Evolutionary conservation across 53 echinoderm and acorn worm species (phyloP).

Genomic region (Actinopyga echinites): DNA sequence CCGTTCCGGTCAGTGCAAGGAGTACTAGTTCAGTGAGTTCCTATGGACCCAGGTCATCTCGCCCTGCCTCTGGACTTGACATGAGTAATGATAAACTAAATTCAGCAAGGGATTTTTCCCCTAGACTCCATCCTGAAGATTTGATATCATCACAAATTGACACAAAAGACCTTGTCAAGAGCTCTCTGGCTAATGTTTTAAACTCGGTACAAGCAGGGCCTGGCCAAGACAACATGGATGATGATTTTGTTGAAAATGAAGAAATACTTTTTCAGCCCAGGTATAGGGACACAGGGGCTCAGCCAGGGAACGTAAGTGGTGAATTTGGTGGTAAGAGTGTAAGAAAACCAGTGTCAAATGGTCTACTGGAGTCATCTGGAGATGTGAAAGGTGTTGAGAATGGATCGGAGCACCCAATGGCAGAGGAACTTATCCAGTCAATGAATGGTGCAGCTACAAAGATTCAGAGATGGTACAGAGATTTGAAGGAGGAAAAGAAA

Average conservation of each 20-base stretch:
- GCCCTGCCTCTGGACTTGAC: slow-evolving; percentile 17
- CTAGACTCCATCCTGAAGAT: slow-evolving; percentile 21
- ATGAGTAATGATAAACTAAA: background rate
- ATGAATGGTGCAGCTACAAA: slow-evolving; percentile 82
- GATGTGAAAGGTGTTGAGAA: background rate
- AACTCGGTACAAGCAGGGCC: slow-evolving; percentile 6
- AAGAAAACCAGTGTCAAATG: slow-evolving; percentile 5
- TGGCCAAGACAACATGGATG: background rate
- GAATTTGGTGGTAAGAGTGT: background rate
- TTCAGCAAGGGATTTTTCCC: slow-evolving; percentile 15
- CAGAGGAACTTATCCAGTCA: slow-evolving; percentile 84
- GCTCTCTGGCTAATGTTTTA: slow-evolving; percentile 13
- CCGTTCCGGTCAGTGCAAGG: slow-evolving; percentile 88
- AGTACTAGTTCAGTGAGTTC: slow-evolving; percentile 91
- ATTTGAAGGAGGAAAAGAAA: slow-evolving; percentile 21
- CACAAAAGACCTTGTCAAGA: slow-evolving; percentile 26
- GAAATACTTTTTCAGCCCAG: slow-evolving; percentile 26
- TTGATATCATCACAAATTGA: slow-evolving; percentile 13
- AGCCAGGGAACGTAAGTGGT: background rate
- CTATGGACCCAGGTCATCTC: slow-evolving; percentile 49
- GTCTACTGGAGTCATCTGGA: background rate
- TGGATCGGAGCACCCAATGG: slow-evolving; percentile 65
- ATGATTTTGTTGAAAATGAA: slow-evolving; percentile 32
- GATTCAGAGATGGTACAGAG: slow-evolving; percentile 85
- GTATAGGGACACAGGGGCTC: background rate